Conservation (phyloP, 1,140 invertebrate species). For the Drosophila kikkawai region DNA sequence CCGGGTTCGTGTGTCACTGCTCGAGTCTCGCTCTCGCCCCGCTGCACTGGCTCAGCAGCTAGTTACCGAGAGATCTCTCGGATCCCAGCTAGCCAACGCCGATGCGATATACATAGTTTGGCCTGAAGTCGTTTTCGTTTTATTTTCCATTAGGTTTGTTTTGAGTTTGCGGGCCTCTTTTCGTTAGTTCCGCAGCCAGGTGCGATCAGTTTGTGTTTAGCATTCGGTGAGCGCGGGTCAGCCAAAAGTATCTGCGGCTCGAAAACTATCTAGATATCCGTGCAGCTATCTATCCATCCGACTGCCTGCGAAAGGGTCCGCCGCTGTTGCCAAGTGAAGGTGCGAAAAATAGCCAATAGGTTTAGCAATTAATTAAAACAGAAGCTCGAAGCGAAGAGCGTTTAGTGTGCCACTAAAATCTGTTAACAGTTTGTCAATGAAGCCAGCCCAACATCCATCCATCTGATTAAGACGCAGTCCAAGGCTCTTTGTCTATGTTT, state of each 20-base stretch:
- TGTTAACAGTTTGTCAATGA: constrained; percentile 2
- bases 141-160: constrained; percentile 70
- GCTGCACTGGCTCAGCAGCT: constrained; percentile 29
- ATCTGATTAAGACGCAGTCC: constrained; percentile 6
- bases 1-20: constrained; percentile 23
- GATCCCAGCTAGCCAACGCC: constrained; percentile 39
- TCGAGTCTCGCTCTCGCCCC: constrained; percentile 26
- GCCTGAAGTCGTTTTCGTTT: constrained; percentile 56
- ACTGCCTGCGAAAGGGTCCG: constrained; percentile 17
- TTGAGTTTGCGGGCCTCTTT: constrained; percentile 65
- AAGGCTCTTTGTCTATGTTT: constrained; percentile 14
- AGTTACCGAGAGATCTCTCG: constrained; percentile 46
- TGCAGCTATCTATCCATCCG: neutral
- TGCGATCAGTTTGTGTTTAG: constrained; percentile 80
- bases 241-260: constrained; percentile 19
- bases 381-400: constrained; percentile 1
- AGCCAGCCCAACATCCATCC: neutral
- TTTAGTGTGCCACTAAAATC: constrained; percentile 13
- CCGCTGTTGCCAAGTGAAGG: constrained; percentile 31
- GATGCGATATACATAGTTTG: constrained; percentile 54
- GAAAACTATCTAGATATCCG: constrained; percentile 15
- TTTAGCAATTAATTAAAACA: constrained; percentile 24
- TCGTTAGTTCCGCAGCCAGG: constrained; percentile 64
- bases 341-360: constrained; percentile 6
- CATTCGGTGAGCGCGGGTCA: constrained; percentile 74